Base-by-base conservation (phyloP, 2,888 invertebrate species). In the Nomada fabriciana region DNA sequence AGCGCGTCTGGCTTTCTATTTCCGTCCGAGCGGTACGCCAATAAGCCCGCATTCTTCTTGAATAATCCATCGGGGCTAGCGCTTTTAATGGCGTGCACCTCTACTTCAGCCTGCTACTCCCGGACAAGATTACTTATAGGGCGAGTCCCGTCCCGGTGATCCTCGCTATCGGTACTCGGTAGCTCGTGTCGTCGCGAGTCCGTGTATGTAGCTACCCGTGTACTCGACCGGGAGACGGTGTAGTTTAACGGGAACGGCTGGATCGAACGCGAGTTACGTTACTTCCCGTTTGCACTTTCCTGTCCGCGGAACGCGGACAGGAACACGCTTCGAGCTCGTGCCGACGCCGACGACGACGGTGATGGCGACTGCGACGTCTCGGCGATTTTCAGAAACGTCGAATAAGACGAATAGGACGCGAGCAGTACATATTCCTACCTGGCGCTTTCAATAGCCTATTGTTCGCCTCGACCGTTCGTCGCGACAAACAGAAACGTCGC, bases 221-320 rank as follows among this genome's bases (percentile, higher is more conserved):
- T 87, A 87, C 78, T 73, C 64, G 82, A 59, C 65, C 75, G 59
- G 80, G 80, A 78, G 87, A 80, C 86, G 86, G 83, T 86, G 87
- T 84, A 86, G 86, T 88, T 88, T 88, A 88, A 87, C 87, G 88
- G 88, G 83, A 86, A 88, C 81, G 65, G 74, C 72, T 68, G 76
- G 82, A 88, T 88, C 88, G 86, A 86, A 88, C 78, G 65, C 53
- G 82, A 77, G 80, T 85, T 88, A 88, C 87, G 87, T 88, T 86
- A 85, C 82, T 88, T 88, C 82, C 88, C 83, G 86, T 86, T 86
- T 86, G 79, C 80, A 80, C 86, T 84, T 82, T 85, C 80, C 87
- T 71, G 81, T 65, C 25, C 60, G 23, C 29, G 52, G 10, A 10
- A 10, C 20, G 15, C 36, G 59, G 60, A n/a, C n/a, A n/a, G n/a